Conservation (phyloP, 2,888 invertebrate genomes). For the Ormyrus nitidulus region DNA sequence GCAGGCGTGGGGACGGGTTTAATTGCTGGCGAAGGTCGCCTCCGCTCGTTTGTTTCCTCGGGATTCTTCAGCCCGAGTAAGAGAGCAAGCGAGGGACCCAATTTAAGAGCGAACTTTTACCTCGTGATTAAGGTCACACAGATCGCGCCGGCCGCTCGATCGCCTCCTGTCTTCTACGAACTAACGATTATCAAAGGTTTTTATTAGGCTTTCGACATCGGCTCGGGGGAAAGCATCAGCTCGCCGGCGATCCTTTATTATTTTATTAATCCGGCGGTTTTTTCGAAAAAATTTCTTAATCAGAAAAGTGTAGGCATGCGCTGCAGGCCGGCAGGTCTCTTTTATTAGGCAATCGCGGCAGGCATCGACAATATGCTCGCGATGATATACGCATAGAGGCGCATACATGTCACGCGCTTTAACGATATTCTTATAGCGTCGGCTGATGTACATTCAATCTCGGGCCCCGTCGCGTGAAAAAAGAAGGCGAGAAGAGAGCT, state of each 20-base stretch:
- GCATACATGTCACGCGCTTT: neutral
- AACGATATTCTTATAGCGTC: neutral
- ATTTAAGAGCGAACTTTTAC: slow-evolving; percentile 46
- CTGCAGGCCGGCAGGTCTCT: too few relatives aligned
- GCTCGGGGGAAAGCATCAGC: slow-evolving; percentile 3
- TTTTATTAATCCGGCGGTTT: neutral
- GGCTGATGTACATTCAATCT: too few relatives aligned
- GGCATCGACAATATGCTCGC: too few relatives aligned
- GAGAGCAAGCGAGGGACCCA: slow-evolving; percentile 16
- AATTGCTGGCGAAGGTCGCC: slow-evolving; percentile 44
- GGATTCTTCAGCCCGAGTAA: neutral
- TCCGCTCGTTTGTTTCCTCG: slow-evolving; percentile 9
- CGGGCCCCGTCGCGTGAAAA: too few relatives aligned
- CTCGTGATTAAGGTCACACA: slow-evolving; percentile 41
- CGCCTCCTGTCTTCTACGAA: neutral
- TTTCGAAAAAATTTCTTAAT: neutral
- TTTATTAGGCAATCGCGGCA: too few relatives aligned
- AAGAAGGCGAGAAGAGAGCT: neutral
- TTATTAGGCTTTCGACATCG: slow-evolving; percentile 26
- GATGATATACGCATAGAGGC: too few relatives aligned
- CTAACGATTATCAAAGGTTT: slow-evolving; percentile 35
- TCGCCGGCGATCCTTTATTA: neutral
- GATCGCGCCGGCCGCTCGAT: neutral
- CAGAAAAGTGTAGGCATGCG: too few relatives aligned
- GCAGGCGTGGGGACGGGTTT: slow-evolving; percentile 34